These are phyloP conservation scores for Hydractinia symbiolongicarpus DNA, from an alignment of 30 jellyfish, hydroid and myxozoan species.

Conservation along the genomic window DNA sequence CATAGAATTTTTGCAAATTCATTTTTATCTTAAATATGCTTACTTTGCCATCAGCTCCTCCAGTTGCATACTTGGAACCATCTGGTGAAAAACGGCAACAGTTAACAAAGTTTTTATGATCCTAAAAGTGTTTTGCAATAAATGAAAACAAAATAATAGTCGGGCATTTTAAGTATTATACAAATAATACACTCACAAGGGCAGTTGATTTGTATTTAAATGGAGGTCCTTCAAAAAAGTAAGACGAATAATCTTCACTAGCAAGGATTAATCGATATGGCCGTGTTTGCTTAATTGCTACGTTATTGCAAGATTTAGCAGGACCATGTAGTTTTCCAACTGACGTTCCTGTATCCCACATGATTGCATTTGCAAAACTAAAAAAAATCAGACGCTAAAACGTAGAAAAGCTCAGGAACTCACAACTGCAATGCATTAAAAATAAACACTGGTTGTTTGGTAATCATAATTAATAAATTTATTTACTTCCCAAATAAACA, in stretches of 20 bases:
- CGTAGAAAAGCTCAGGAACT: not conserved
- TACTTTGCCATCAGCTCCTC: constrained; percentile 95
- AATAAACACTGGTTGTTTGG: not conserved
- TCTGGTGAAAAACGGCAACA: constrained; percentile 90
- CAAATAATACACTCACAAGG: constrained; percentile 33
- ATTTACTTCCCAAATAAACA: no score
- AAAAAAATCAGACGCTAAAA: not conserved
- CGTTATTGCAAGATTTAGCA: constrained; percentile 48
- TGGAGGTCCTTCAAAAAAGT: constrained; percentile 92
- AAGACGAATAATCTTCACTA: constrained; percentile 67
- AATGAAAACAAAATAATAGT: not conserved
- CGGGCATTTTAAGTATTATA: not conserved
- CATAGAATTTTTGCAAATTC: no score
- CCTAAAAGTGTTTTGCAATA: constrained; percentile 36
- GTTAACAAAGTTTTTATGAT: constrained; percentile 78
- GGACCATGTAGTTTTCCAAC: constrained; percentile 69
- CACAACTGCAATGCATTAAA: no score
- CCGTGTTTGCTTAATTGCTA: constrained; percentile 73
- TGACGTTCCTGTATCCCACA: constrained; percentile 99
- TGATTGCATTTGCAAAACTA: constrained; percentile 69
- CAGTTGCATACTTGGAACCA: constrained; percentile 80
- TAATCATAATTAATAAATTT: no score
- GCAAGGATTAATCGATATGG: constrained; percentile 76
- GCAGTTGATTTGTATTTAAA: constrained; percentile 45
- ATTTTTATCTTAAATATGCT: not conserved